Evolutionary conservation across 2,888 invertebrate genomes (phyloP), one percentile per base, ranked within the genome.

Genomic region (Cephus pulcher): DNA sequence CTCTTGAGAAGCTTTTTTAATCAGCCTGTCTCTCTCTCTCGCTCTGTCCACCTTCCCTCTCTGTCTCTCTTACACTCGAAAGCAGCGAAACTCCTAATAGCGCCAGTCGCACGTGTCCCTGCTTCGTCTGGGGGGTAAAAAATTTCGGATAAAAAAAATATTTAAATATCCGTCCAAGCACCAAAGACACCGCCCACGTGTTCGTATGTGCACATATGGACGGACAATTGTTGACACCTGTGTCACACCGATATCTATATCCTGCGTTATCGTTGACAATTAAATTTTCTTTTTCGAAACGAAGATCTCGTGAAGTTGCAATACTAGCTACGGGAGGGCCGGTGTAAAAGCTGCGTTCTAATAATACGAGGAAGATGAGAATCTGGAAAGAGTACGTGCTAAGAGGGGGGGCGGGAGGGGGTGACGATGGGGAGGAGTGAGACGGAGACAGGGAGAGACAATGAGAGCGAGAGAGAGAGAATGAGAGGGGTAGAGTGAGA

Each of bases 341-440:
- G 32, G 71, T n/a, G 75, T 79, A 79, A 80, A 79, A 82, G 81
- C 75, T 71, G 76, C 74, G 87, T 88, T 88, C 88, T 88, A 88
- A 88, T 86, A 88, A 88, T 88, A 88, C 84, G 80, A 56, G 23
- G 40, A 15, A 71, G 71, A 33, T 11, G 71, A 12, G 83, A 82
- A 82, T 74, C 69, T 79, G 37, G 73, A 78, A 76, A 56, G 69
- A 81, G 79, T 73, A 40, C 74, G 32, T 15, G 33, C 11, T 37
- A 34, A 4, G 69, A 23, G 30, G 69, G 9, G 34, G n/a, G 34
- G 33, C 75, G 34, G 23, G 71, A 32, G 37, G 74, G 23, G 34
- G 76, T 71, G 70, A 77, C 56, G 79, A 33, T 30, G 71, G 71
- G 71, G 15, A 34, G 15, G 15, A 32, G 71, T 34, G 32, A 71